phyloP scores from a whole-genome alignment of 2,113 vertebrate genomes.

The Bothrops jararaca region DNA sequence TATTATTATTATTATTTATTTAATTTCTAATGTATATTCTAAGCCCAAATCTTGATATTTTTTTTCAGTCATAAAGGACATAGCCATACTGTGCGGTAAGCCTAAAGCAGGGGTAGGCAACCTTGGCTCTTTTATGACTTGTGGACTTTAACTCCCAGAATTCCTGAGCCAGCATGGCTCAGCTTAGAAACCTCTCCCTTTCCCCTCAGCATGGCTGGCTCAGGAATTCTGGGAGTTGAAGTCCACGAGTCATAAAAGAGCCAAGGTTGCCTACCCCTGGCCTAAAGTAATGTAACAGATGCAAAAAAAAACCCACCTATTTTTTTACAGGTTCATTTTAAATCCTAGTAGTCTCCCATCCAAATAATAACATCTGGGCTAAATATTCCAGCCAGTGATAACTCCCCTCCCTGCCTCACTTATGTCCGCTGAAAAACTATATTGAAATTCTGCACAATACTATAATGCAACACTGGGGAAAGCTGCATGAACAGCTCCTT shows the following conservation, averaged over 20 bases:
- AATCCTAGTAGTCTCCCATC: not conserved
- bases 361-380: not conserved
- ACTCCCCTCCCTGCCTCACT: not conserved
- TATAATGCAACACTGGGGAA: not conserved
- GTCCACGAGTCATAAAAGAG: too few species aligned
- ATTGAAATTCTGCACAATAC: not conserved
- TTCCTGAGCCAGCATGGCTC: too few species aligned
- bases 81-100: not conserved
- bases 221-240: too few species aligned
- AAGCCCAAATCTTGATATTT: not conserved
- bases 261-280: too few species aligned
- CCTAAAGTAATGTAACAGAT: not conserved
- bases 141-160: too few species aligned
- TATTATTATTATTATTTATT: too few species aligned
- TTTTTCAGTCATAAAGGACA: not conserved
- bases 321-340: not conserved
- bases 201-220: too few species aligned
- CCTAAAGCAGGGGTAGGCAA: too few species aligned
- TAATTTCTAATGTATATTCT: too few species aligned
- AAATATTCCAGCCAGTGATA: not conserved
- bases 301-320: not conserved
- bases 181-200: too few species aligned
- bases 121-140: too few species aligned
- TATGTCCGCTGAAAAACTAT: not conserved
- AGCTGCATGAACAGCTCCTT: not conserved